phyloP scores from a whole-genome alignment of 2,888 invertebrate species.

The Saturnia japonica region DNA sequence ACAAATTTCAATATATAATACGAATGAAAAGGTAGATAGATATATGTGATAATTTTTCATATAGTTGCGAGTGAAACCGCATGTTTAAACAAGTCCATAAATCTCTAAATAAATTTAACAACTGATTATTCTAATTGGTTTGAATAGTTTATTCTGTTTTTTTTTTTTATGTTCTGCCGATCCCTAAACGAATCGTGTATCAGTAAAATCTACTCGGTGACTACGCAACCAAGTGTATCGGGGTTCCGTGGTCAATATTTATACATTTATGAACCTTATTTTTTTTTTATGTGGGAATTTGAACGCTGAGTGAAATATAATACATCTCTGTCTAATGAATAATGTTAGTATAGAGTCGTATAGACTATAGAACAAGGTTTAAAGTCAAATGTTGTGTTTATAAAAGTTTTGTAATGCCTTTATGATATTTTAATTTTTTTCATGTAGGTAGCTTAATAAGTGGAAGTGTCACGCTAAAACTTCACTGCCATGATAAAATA shows the following conservation, averaged over 20 bases:
- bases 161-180: conserved; percentile 1
- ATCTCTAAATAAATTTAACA: neutral
- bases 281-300: neutral
- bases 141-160: conserved; percentile 5
- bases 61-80: neutral
- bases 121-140: conserved; percentile 9
- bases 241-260: conserved; percentile 1
- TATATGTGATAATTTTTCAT: neutral
- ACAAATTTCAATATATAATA: neutral
- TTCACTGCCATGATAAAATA: too few species aligned
- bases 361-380: neutral
- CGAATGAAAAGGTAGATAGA: neutral
- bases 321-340: neutral
- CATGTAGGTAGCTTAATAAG: too few species aligned
- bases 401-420: neutral
- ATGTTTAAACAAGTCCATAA: neutral
- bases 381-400: neutral
- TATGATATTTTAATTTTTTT: too few species aligned
- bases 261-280: neutral
- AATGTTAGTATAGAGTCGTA: neutral
- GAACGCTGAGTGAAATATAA: neutral
- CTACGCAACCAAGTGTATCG: conserved; percentile 11
- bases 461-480: too few species aligned
- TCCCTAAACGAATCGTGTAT: conserved; percentile 14
- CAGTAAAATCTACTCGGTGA: conserved; percentile 11